phyloP scores from a whole-genome alignment of 1,140 invertebrate species.

The Solenopsis fugax region DNA sequence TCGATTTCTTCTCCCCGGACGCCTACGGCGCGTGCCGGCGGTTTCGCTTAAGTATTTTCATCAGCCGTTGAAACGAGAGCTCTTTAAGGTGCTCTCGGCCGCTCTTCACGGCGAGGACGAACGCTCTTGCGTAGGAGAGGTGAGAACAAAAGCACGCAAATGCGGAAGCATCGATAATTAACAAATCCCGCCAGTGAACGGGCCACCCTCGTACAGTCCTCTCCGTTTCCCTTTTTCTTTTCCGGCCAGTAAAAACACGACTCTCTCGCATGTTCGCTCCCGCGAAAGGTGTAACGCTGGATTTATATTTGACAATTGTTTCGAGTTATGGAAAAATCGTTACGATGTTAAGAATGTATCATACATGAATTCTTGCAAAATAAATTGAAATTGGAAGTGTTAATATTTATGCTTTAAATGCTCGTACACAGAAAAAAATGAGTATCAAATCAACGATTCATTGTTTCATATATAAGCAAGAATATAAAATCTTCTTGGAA shows the following conservation, averaged over 20 bases:
- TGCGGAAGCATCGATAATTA: constrained; percentile 31
- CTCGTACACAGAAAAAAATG: no score
- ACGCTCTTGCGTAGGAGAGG: constrained; percentile 20
- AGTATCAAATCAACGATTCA: no score
- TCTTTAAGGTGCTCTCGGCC: constrained; percentile 12
- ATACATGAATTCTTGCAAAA: no score
- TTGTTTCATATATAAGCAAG: no score
- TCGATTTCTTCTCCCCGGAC: constrained; percentile 1
- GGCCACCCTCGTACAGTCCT: neutral
- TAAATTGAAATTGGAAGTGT: no score
- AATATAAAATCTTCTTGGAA: no score
- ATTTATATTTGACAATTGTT: neutral
- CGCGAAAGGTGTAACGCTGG: neutral
- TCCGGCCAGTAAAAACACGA: neutral
- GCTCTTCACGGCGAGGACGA: constrained; percentile 35
- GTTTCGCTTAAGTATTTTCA: constrained; percentile 31
- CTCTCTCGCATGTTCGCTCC: neutral
- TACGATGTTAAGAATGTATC: neutral
- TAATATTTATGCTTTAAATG: no score
- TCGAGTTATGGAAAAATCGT: neutral
- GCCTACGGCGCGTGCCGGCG: neutral
- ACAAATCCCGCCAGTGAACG: neutral
- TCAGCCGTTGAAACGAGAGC: constrained; percentile 26
- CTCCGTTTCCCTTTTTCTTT: neutral
- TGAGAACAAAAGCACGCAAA: constrained; percentile 37